Conservation (phyloP, 2,888 invertebrate genomes). For the Nymphalis urticae region DNA sequence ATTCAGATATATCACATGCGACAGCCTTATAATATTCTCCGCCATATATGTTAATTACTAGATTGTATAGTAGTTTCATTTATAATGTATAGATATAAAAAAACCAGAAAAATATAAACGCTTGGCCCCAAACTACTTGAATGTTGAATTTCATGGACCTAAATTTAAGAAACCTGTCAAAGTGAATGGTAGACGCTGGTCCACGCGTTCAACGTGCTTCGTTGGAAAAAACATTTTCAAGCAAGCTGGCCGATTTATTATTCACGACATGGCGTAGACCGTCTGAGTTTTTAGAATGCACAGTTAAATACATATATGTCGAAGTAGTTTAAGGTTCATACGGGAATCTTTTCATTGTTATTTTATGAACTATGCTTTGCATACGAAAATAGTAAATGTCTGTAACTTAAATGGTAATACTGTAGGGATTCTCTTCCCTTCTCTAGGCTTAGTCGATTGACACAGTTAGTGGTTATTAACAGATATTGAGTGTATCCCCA, state of each 20-base stretch:
- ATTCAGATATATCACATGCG: background rate
- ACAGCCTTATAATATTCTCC: background rate
- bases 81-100: conserved; percentile 17
- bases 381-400: conserved; percentile 28
- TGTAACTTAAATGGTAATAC: background rate
- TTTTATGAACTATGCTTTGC: conserved; percentile 30
- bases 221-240: conserved; percentile 39
- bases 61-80: conserved; percentile 10
- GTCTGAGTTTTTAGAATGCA: conserved; percentile 48
- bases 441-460: background rate
- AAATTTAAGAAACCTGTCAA: conserved; percentile 44
- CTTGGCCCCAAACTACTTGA: conserved; percentile 33
- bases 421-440: background rate
- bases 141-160: conserved; percentile 46
- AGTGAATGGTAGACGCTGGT: conserved; percentile 43
- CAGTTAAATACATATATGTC: conserved; percentile 50
- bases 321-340: conserved; percentile 39
- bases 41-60: background rate
- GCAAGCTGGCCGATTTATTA: conserved; percentile 39
- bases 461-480: background rate
- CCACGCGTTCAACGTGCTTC: conserved; percentile 33
- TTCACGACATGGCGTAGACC: conserved; percentile 38
- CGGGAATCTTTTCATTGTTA: conserved; percentile 28
- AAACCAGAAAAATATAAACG: conserved; percentile 26
- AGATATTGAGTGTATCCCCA: conserved; percentile 2